Percentiles rank a stretch among this genome's conserved stretches.
These are phyloP conservation scores for Conops quadrifasciatus DNA, from an alignment of 2,888 invertebrate genomes.

Conservation along the genomic window DNA sequence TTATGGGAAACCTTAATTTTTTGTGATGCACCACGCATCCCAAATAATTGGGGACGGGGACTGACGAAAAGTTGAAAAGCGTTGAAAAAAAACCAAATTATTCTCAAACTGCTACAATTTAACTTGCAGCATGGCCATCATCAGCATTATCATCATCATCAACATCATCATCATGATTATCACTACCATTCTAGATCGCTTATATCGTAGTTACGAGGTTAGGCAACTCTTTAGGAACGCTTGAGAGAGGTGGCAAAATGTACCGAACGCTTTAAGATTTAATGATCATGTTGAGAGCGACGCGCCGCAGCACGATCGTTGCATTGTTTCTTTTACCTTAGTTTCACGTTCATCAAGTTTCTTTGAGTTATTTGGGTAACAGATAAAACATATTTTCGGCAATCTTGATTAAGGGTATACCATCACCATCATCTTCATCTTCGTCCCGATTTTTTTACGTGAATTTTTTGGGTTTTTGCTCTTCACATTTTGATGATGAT, in stretches of 20 bases:
- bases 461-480: not conserved
- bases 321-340: too few species aligned
- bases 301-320: conserved; percentile 3
- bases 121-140: not conserved
- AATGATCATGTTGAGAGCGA: conserved; percentile 23
- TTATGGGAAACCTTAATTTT: conserved; percentile 51
- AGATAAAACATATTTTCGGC: conserved; percentile 17
- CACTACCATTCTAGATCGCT: not conserved
- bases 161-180: not conserved
- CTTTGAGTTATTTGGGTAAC: not conserved
- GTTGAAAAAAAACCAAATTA: conserved; percentile 22
- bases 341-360: not conserved
- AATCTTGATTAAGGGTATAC: conserved; percentile 15
- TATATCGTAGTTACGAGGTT: not conserved
- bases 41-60: conserved; percentile 58
- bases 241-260: conserved; percentile 39
- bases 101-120: conserved; percentile 9
- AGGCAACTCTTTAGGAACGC: conserved; percentile 18
- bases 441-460: not conserved
- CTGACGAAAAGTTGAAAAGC: conserved; percentile 49
- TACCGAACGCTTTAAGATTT: conserved; percentile 28
- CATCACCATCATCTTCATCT: conserved; percentile 7
- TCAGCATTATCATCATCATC: not conserved
- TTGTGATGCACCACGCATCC: conserved; percentile 32
- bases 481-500: conserved; percentile 49